Evolutionary conservation across 2,797 vertebrate genomes (phyloP), one percentile per base, ranked within the genome.

Genomic region (Falco columbarius): DNA sequence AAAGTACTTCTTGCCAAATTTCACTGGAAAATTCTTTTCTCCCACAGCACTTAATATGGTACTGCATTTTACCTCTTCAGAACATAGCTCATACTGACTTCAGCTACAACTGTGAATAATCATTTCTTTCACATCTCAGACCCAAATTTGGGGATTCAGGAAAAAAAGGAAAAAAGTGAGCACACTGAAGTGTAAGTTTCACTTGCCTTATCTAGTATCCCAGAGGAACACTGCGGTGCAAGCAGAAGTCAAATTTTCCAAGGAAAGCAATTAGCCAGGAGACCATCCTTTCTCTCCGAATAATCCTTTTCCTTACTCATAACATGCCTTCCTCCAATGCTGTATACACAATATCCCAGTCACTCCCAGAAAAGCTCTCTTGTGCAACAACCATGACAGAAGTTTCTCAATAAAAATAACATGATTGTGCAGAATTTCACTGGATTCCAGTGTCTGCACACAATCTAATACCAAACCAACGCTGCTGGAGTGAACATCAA

Each of bases 181-280:
- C 17, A 75, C 61, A 38, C 11, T 18, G 30, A 55, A 81, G 80
- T 26, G 14, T 6, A 46, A 42, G 51, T 58, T 42, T 81, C 75
- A 84, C 21, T 51, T 79, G 32, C 34, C 36, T 63, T 49, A 36
- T 49, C 34, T 63, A 54, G 70, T 17, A 79, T 59, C n/a, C 26
- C 85, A 42, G 0, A 86, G 34, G 65, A 96, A 83, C 6, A 54
- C 1, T 42, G 26, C 27, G 7, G 20, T 32, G 26, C 56, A 65
- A 67, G 58, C 21, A 83, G 62, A 66, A 95, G 61, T 40, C 46
- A 76, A 46, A 36, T n/a, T 92, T 93, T 92, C 77, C 86, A 93
- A 76, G 80, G 71, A 90, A 90, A 94, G 27, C 42, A 89, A 75
- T 59, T 73, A 86, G 73, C 62, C 66, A 73, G 24, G 54, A 82